These are phyloP conservation scores for Onychostruthus taczanowskii DNA, from an alignment of 2,113 vertebrate species.

Conservation along the genomic window DNA sequence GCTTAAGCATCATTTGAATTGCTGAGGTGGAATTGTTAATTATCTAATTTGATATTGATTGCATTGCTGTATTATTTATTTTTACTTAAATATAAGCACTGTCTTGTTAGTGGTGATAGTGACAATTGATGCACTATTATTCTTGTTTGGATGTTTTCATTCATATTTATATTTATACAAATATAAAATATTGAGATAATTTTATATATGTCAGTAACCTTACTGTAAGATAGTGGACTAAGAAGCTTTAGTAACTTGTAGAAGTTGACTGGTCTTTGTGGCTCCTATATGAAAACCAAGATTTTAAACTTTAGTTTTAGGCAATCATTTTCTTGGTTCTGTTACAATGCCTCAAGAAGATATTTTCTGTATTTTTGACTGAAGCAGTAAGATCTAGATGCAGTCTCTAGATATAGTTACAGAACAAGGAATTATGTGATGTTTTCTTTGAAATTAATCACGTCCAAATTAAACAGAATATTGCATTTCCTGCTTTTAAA, in stretches of 20 bases:
- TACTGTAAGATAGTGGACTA: not conserved
- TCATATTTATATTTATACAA: not conserved
- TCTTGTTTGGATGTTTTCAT: not conserved
- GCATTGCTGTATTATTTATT: not conserved
- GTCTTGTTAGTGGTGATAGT: not conserved
- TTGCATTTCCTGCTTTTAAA: not conserved
- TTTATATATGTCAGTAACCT: not conserved
- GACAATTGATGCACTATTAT: not conserved
- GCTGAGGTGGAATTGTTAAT: not conserved
- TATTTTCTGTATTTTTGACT: not conserved
- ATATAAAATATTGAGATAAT: not conserved
- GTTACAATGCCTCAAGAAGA: not conserved
- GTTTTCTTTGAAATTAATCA: not conserved
- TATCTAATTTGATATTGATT: not conserved
- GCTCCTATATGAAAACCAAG: not conserved
- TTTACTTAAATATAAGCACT: not conserved
- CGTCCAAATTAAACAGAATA: not conserved
- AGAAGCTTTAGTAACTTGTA: not conserved
- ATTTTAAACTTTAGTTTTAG: not conserved
- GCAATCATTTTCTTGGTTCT: not conserved
- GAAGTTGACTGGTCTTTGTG: not conserved
- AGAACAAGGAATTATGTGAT: not conserved
- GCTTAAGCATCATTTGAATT: not conserved
- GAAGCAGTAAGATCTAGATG: not conserved
- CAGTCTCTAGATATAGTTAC: not conserved